Evolutionary conservation across 2,888 invertebrate species (phyloP), one percentile per base, ranked within the genome.

Genomic region (Trimorus sp.): DNA sequence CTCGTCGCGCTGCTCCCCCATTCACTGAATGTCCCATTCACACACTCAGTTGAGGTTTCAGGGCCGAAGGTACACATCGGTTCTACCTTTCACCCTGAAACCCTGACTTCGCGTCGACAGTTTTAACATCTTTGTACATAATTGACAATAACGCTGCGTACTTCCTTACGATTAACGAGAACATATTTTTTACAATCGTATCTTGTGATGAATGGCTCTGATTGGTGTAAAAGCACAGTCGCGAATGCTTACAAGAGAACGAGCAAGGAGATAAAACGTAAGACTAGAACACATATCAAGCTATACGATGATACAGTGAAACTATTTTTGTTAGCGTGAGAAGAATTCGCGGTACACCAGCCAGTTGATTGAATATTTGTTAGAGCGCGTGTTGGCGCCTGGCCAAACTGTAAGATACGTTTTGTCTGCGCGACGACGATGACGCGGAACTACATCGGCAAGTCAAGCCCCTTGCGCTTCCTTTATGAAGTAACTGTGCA

Each of bases 71-170:
- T 58, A 70, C 12, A 53, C 11, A 7, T 7, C 5, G 48, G 11
- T 7, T 26, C 12, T 68, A 66, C 75, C 4, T 14, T 68, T 51
- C 42, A 15, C 71, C n/a, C 63, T 65, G 2, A 49, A 70, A 70
- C 42, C 14, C 37, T 3, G 26, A 56, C 11, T n/a, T 54, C 48
- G 7, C 62, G 60, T 51, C 53, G 54, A 40, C 9, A 37, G 11
- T 82, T 74, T 65, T 48, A 69, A 48, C 16, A 66, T 48, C 38
- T 42, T 76, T 83, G 82, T 83, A 83, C 14, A 83, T 83, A 79
- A 48, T 70, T 79, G 82, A 83, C 82, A 82, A 82, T 79, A 82
- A 82, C n/a, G 65, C 71, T 66, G 26, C 53, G 51, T 71, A 76
- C 71, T 82, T 82, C 79, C 75, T 66, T 75, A 63, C 15, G 9